Conservation (phyloP, 2,888 invertebrate genomes). For the Eugnorisma glareosa region DNA sequence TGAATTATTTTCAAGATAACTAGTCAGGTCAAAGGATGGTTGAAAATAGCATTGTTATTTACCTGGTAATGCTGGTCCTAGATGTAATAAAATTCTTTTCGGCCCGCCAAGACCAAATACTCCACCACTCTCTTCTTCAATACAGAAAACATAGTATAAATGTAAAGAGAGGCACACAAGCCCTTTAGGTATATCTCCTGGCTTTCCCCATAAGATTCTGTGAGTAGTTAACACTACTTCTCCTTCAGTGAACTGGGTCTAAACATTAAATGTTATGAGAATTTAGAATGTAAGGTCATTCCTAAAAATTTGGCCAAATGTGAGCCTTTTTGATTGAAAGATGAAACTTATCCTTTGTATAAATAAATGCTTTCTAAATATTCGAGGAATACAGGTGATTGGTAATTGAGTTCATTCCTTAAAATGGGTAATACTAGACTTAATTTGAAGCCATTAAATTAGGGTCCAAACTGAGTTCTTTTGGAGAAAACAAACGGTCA, state of each 20-base stretch:
- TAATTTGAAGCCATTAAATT: too few relatives aligned
- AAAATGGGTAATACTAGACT: too few relatives aligned
- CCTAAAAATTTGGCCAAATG: not conserved
- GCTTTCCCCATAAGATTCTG: slow-evolving; percentile 95
- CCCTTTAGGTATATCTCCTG: slow-evolving; percentile 93
- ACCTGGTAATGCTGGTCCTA: slow-evolving; percentile 92
- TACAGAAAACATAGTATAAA: slow-evolving; percentile 93
- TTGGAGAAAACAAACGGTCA: too few relatives aligned
- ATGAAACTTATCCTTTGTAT: not conserved
- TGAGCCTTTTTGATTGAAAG: not conserved
- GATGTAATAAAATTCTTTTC: slow-evolving; percentile 94
- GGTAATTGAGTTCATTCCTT: too few relatives aligned
- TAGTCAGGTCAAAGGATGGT: not conserved
- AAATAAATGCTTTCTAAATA: not conserved
- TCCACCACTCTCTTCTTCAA: slow-evolving; percentile 95
- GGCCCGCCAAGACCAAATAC: slow-evolving; percentile 95
- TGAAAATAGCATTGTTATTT: slow-evolving; percentile 48
- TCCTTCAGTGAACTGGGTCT: slow-evolving; percentile 96
- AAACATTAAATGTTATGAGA: slow-evolving; percentile 61
- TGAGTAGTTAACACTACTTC: slow-evolving; percentile 96
- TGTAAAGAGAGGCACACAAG: slow-evolving; percentile 93
- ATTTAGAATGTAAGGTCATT: not conserved
- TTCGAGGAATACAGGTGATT: not conserved
- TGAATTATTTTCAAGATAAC: not conserved
- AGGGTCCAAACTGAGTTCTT: too few relatives aligned